Base-by-base conservation (phyloP, 2,113 vertebrate genomes). In the Myxocyprinus asiaticus region DNA sequence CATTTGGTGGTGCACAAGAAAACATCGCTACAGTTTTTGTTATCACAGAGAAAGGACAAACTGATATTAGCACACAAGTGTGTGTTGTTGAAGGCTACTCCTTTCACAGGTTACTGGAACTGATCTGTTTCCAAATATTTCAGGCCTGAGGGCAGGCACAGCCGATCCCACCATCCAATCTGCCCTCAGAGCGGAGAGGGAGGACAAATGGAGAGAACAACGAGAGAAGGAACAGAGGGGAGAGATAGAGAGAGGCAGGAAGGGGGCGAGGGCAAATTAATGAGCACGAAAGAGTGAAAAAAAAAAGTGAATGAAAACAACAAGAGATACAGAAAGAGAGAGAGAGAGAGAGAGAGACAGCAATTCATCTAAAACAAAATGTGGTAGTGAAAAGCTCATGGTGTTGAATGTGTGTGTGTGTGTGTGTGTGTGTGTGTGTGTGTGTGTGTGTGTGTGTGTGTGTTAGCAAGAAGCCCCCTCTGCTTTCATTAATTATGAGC, bases 401-500 rank as follows among this genome's bases (percentile, higher is more conserved):
- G 22, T 3, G 22, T 33, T 33, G 43, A 47, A 53, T 15, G 62
- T 72, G 77, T 71, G 61, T 47, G 59, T 77, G 79, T 66, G 48
- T 43, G 76, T 9, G 4, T n/a, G 5, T 78, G 83, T 88, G 43
- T 15, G 62, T 72, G 77, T 71, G 61, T 47, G 59, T 77, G 79
- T 66, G 43, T 15, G 62, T 72, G 77, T 71, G 61, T 47, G 59
- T 77, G 79, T 66, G 48, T 43, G 76, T 9, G 4, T n/a, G 5
- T 78, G 83, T 88, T 82, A 86, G 66, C 59, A 72, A 86, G 84
- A 56, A 56, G 90, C 88, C 22, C 69, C 87, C 88, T 89, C 90
- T 90, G 87, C 89, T 91, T 91, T 88, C 90, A 91, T 91, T 93
- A 91, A 93, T 93, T 91, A 91, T 90, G 90, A 89, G 89, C 91